A percentile compares a stretch with the other conserved stretches of the same genome.
phyloP scores from a whole-genome alignment of 2,797 vertebrate genomes.

The Squalus acanthias region DNA sequence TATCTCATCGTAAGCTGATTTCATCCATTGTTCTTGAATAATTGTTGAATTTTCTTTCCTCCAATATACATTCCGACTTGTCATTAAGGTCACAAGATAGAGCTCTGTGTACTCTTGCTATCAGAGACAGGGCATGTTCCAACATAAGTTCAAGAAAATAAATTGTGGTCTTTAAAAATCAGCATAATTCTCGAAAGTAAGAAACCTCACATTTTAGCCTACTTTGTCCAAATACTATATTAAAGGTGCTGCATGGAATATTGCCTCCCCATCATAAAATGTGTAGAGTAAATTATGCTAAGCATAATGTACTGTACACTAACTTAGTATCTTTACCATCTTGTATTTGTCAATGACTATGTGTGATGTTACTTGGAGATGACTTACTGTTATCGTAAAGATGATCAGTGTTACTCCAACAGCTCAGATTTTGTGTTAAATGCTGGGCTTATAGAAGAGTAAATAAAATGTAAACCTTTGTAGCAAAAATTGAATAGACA shows the following conservation, averaged over 20 bases:
- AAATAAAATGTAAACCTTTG: not conserved
- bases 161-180: not conserved
- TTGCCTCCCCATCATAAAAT: not conserved
- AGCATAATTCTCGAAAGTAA: not conserved
- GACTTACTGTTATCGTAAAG: not conserved
- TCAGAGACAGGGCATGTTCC: not conserved
- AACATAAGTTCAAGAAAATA: not conserved
- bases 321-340: not conserved
- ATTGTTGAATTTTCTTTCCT: constrained; percentile 1
- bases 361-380: not conserved
- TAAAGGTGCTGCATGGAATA: not conserved
- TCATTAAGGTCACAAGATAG: not conserved
- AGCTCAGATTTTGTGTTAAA: not conserved
- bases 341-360: not conserved
- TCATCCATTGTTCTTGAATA: not conserved
- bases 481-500: not conserved
- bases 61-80: not conserved
- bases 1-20: not conserved
- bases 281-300: not conserved
- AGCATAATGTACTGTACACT: not conserved
- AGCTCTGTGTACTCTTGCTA: not conserved
- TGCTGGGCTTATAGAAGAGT: not conserved
- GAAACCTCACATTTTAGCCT: not conserved
- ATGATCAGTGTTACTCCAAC: not conserved
- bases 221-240: not conserved